Base-by-base conservation (phyloP, 2,888 invertebrate species). In the Emmelina monodactyla region DNA sequence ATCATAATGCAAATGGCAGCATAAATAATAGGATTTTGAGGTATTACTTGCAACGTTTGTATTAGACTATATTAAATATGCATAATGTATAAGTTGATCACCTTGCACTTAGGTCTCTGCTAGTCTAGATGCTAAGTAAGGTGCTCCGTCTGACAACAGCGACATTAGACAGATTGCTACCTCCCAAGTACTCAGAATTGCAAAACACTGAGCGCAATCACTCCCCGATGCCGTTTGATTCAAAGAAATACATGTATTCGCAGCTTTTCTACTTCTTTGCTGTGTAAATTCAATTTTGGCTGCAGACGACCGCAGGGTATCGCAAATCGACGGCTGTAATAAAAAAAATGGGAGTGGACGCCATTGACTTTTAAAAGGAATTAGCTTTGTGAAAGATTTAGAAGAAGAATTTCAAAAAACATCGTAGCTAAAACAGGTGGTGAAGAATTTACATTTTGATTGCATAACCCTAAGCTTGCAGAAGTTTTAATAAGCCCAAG, bases 161-260 rank as follows among this genome's bases (percentile, higher is more conserved):
- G 63, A 68, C 75, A 75, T 76, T 76, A 75, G 70, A 61, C 56
- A 59, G 63, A 75, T 76, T 75, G 69, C 61, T 73, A 71, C 63
- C 70, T 70, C 70, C 55, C 55, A 52, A 59, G n/a, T n/a, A 66
- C 62, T 73, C 67, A 60, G 73, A 75, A 76, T 75, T 75, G 73
- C 69, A 75, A 76, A 75, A 69, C 64, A 64, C 63, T 65, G 57
- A 51, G 53, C 62, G 65, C 62, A 61, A 51, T 58, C 62, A 55
- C 62, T 66, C 62, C 52, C 52, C 41, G 51, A 60, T 63, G 62
- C 61, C 51, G 59, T 69, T 66, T 69, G 66, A 58, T 64, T 64
- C 60, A 58, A 62, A 64, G 60, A 58, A 63, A 58, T 51, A 59
- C 49, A 55, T 55, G 51, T 55, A 49, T 50, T 45, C 14, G 12